Conservation (phyloP, 2,113 vertebrate species). For the Crotalus viridis region DNA sequence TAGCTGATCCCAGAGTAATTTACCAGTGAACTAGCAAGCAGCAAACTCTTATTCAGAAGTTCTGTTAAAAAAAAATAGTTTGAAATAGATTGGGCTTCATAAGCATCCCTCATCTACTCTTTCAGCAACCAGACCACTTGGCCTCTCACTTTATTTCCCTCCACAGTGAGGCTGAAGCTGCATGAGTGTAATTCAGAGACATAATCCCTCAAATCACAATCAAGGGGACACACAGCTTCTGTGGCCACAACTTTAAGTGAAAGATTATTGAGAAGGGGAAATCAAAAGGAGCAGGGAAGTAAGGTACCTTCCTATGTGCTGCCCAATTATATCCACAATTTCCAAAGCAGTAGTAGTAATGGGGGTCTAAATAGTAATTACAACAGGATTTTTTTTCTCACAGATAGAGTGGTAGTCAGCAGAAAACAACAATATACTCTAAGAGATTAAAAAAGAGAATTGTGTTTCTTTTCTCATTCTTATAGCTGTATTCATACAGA, state of each 20-base stretch:
- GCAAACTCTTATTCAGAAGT: neutral
- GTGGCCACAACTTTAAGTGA: neutral
- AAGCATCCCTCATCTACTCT: neutral
- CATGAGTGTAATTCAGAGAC: neutral
- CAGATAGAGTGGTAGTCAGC: neutral
- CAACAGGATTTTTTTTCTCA: neutral
- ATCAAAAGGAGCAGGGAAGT: neutral
- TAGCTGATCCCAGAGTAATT: neutral
- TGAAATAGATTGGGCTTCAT: neutral
- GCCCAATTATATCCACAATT: neutral
- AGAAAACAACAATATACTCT: neutral
- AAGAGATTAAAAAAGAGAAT: neutral
- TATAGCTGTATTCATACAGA: neutral
- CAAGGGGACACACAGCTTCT: neutral
- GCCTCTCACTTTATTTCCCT: neutral
- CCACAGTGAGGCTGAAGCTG: neutral
- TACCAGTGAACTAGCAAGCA: neutral
- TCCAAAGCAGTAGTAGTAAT: neutral
- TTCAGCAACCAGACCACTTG: neutral
- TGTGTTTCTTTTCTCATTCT: neutral
- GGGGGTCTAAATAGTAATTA: neutral
- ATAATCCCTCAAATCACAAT: conserved; percentile 8
- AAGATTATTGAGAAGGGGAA: neutral
- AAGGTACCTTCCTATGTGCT: neutral
- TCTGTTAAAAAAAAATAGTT: neutral